Evolutionary conservation across 2,888 invertebrate species (phyloP).

Genomic region (Scotopteryx bipunctaria): DNA sequence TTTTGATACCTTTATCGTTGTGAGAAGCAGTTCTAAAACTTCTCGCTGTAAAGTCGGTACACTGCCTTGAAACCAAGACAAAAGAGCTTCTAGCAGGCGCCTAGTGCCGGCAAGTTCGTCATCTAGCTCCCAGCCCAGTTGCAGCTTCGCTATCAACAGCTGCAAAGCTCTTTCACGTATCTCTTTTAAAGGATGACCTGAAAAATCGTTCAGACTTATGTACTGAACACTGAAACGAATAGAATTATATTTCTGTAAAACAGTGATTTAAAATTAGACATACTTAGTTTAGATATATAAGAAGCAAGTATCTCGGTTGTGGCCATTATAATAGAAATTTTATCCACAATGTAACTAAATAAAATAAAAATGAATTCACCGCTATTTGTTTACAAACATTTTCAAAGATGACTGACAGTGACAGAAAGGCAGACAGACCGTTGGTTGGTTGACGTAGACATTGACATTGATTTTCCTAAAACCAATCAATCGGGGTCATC

Average conservation of each 20-base stretch:
- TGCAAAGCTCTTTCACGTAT: slow-evolving; percentile 82
- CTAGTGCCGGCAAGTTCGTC: slow-evolving; percentile 84
- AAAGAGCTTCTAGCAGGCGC: slow-evolving; percentile 82
- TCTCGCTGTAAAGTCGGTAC: slow-evolving; percentile 79
- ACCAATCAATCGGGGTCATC: no score
- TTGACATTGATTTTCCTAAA: no score
- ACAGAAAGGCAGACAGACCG: not conserved
- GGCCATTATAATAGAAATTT: slow-evolving; percentile 32
- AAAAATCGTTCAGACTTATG: no score
- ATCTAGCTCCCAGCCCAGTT: slow-evolving; percentile 84
- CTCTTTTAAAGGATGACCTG: slow-evolving; percentile 83
- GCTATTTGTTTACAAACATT: slow-evolving; percentile 19
- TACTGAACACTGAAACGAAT: no score
- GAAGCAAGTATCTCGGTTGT: slow-evolving; percentile 41
- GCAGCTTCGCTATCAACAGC: slow-evolving; percentile 84
- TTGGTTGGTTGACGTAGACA: no score
- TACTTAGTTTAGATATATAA: slow-evolving; percentile 62
- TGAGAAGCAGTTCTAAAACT: slow-evolving; percentile 82
- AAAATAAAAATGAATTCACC: not conserved
- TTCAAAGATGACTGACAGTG: no score
- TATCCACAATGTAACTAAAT: not conserved
- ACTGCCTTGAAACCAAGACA: slow-evolving; percentile 85
- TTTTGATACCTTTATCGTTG: slow-evolving; percentile 83
- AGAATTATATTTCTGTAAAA: no score
- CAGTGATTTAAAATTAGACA: no score